Evolutionary conservation across 2,888 invertebrate genomes (phyloP).

Genomic region (Hypomecis punctinalis): DNA sequence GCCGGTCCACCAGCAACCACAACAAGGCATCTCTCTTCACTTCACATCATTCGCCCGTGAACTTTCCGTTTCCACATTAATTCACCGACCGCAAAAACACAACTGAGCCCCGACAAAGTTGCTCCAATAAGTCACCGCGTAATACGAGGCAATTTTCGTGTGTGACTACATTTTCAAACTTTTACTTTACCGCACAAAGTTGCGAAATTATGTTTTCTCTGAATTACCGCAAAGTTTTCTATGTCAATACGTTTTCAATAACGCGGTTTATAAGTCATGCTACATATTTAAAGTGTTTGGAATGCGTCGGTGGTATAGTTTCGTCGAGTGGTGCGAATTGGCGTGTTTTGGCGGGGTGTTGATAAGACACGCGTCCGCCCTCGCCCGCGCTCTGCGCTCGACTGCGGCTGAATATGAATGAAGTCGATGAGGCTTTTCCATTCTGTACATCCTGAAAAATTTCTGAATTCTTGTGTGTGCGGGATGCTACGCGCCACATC

Average conservation of each 20-base stretch:
- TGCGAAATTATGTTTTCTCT: conserved; percentile 42
- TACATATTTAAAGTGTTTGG: conserved; percentile 21
- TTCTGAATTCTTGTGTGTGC: conserved; percentile 48
- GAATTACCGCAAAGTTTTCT: conserved; percentile 44
- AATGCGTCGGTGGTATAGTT: conserved; percentile 19
- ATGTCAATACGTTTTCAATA: conserved; percentile 27
- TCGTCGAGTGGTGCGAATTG: conserved; percentile 26
- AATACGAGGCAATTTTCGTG: conserved; percentile 34
- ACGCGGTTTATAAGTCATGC: conserved; percentile 9
- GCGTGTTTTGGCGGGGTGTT: conserved; percentile 28
- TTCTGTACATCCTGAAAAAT: conserved; percentile 61
- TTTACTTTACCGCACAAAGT: conserved; percentile 49
- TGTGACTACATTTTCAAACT: conserved; percentile 47
- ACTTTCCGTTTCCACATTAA: conserved; percentile 32
- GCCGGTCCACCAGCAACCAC: conserved; percentile 83
- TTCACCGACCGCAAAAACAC: conserved; percentile 9
- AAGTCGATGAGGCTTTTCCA: conserved; percentile 63
- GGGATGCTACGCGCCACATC: conserved; percentile 22
- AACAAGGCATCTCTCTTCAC: conserved; percentile 72
- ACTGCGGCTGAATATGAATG: conserved; percentile 69
- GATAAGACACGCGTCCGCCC: conserved; percentile 57
- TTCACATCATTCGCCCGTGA: conserved; percentile 36
- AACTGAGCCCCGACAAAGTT: conserved; percentile 20
- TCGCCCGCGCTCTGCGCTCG: conserved; percentile 68
- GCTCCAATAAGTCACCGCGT: conserved; percentile 26